Conservation (phyloP, 2,888 invertebrate species). For the Anodontia alba region DNA sequence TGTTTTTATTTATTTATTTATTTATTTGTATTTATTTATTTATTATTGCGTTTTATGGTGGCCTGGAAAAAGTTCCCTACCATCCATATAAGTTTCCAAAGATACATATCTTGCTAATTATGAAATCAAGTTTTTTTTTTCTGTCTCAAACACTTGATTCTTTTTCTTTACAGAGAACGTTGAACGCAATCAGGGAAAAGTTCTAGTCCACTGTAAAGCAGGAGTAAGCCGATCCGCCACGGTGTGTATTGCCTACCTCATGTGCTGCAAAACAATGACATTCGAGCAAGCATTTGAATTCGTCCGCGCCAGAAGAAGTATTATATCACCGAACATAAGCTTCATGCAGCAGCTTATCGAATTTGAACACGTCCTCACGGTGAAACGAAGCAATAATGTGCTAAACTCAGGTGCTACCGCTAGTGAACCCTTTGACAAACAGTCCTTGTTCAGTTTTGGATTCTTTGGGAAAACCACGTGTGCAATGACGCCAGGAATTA, state of each 20-base stretch:
- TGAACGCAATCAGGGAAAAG: slow-evolving; percentile 70
- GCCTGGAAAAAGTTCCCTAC: too few species aligned
- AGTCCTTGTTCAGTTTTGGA: not conserved
- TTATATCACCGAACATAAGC: slow-evolving; percentile 85
- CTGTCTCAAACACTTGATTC: too few species aligned
- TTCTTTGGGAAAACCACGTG: not conserved
- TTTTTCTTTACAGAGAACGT: slow-evolving; percentile 72
- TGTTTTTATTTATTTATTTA: too few species aligned
- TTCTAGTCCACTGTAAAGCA: slow-evolving; percentile 81
- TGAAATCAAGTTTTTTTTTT: too few species aligned
- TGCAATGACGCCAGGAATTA: not conserved
- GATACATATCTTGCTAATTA: too few species aligned
- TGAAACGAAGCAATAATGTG: slow-evolving; percentile 9
- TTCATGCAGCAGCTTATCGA: slow-evolving; percentile 85
- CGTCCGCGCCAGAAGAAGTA: slow-evolving; percentile 81
- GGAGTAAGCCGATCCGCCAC: slow-evolving; percentile 83
- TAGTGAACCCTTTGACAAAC: not conserved
- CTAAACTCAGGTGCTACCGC: not conserved
- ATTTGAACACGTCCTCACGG: slow-evolving; percentile 72
- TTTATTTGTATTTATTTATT: too few species aligned
- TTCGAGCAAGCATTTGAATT: slow-evolving; percentile 85
- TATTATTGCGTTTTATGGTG: too few species aligned
- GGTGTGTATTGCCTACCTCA: slow-evolving; percentile 82
- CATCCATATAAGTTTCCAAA: too few species aligned
- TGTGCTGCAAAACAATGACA: slow-evolving; percentile 71